These are phyloP conservation scores for Ivindomyrus marchei DNA, from an alignment of 2,113 vertebrate species.

Conservation along the genomic window DNA sequence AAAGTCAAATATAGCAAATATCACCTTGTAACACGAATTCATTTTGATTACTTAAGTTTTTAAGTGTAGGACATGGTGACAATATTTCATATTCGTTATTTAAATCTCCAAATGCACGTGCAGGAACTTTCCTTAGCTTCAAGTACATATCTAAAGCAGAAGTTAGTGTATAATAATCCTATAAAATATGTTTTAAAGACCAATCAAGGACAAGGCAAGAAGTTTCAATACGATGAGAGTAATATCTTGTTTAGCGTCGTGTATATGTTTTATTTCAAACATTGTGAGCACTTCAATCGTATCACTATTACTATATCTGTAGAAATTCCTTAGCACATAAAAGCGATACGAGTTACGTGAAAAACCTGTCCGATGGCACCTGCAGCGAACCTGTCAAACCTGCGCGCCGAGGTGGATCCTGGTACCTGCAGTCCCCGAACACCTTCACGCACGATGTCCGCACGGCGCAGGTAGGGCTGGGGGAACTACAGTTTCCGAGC, in stretches of 20 bases:
- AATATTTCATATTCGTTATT: not conserved
- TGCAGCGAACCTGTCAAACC: not conserved
- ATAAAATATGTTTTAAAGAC: not conserved
- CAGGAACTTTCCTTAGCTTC: not conserved
- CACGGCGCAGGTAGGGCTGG: not conserved
- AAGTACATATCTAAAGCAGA: not conserved
- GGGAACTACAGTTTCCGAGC: constrained; percentile 20
- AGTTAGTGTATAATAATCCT: not conserved
- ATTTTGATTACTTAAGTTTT: not conserved
- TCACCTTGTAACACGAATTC: not conserved
- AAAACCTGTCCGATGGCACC: not conserved
- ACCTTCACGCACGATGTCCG: not conserved
- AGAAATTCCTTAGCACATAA: not conserved
- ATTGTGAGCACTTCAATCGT: not conserved
- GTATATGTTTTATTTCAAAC: not conserved
- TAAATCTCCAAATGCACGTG: not conserved
- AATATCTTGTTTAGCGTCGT: not conserved
- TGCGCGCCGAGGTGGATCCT: constrained; percentile 30
- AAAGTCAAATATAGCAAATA: not conserved
- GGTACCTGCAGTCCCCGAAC: constrained; percentile 33
- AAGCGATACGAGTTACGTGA: not conserved
- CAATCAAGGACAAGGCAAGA: not conserved
- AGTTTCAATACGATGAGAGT: not conserved
- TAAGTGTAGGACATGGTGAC: not conserved
- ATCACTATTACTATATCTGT: not conserved